Evolutionary conservation across 53 echinoderm and acorn worm genomes (phyloP).

Genomic region (Crossaster papposus): DNA sequence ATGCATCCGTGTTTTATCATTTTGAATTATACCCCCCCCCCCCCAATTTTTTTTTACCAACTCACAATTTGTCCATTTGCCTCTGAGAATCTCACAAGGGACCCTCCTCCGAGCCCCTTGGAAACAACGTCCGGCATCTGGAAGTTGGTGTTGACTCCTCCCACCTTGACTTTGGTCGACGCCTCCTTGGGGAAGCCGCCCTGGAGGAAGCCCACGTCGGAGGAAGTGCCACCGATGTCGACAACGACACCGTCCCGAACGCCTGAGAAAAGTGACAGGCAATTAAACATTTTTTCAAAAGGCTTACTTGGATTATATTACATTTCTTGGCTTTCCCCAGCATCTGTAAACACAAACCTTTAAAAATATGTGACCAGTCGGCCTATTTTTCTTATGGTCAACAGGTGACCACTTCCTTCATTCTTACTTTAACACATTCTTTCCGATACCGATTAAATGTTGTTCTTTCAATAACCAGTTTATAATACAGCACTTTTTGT

Average conservation of each 20-base stretch:
- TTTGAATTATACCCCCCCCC: neutral
- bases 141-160: constrained; percentile 86
- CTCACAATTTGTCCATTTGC: constrained; percentile 49
- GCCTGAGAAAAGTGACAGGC: constrained; percentile 39
- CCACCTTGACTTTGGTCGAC: constrained; percentile 75
- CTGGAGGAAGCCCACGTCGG: constrained; percentile 80
- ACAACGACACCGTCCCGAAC: constrained; percentile 82
- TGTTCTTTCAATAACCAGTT: too few species aligned
- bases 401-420: too few species aligned
- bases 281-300: too few species aligned
- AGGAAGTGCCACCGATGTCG: constrained; percentile 90
- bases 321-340: too few species aligned
- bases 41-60: neutral
- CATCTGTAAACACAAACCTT: too few species aligned
- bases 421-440: too few species aligned
- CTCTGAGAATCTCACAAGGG: constrained; percentile 58
- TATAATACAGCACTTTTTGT: too few species aligned
- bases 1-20: neutral
- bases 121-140: constrained; percentile 93
- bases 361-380: too few species aligned
- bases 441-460: too few species aligned
- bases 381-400: too few species aligned
- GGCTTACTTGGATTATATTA: neutral
- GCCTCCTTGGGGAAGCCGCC: constrained; percentile 87
- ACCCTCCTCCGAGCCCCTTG: constrained; percentile 89